Evolutionary conservation across 2,113 vertebrate genomes (phyloP).

Genomic region (Hoplias malabaricus): DNA sequence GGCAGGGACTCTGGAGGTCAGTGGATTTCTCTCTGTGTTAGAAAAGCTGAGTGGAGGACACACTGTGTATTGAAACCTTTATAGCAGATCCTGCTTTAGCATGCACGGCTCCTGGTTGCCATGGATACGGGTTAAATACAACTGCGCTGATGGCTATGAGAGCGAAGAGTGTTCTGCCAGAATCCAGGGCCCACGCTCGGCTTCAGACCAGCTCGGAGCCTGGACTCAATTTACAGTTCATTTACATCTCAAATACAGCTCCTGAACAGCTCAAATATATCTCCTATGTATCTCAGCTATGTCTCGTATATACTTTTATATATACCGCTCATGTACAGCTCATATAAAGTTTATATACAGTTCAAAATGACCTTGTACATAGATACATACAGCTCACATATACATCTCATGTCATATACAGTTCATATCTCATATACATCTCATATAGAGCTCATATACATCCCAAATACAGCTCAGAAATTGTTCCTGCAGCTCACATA

Average conservation of each 20-base stretch:
- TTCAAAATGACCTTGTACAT: no score
- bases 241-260: not conserved
- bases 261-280: not conserved
- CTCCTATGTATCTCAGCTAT: no score
- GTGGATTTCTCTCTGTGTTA: not conserved
- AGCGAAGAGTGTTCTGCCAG: not conserved
- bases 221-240: not conserved
- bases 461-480: no score
- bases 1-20: not conserved
- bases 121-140: slow-evolving; percentile 1
- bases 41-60: not conserved
- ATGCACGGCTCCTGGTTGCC: not conserved
- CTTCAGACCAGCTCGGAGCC: not conserved
- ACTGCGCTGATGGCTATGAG: not conserved
- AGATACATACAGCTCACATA: no score
- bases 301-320: no score
- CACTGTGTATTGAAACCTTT: not conserved
- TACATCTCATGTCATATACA: no score
- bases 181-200: not conserved
- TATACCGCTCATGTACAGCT: no score
- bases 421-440: no score
- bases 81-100: not conserved
- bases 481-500: no score
- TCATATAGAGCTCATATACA: no score
- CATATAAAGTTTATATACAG: no score